These are phyloP conservation scores for Nomia melanderi DNA, from an alignment of 1,140 invertebrate species.

Conservation along the genomic window DNA sequence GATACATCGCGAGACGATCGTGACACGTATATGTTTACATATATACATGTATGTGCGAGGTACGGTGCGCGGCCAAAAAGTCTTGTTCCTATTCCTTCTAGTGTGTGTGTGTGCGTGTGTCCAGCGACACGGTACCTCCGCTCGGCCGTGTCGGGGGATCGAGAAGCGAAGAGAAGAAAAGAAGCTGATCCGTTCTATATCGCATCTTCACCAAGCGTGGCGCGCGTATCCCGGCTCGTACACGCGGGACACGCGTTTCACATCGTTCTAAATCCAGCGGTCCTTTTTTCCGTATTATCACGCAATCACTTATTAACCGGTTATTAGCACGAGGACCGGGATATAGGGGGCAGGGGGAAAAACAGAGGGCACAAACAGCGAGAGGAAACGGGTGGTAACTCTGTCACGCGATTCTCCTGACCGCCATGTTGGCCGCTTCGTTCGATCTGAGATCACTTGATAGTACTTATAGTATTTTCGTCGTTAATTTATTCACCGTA, in stretches of 20 bases:
- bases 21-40: slow-evolving; percentile 9
- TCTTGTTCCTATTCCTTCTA: slow-evolving; percentile 70
- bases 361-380: slow-evolving; percentile 37
- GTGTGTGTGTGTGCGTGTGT: slow-evolving; percentile 27
- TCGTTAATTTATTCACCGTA: slow-evolving; percentile 73
- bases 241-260: slow-evolving; percentile 17
- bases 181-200: slow-evolving; percentile 23
- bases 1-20: slow-evolving; percentile 51
- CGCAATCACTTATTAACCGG: slow-evolving; percentile 9
- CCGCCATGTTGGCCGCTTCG: slow-evolving; percentile 47
- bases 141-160: slow-evolving; percentile 25
- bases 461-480: slow-evolving; percentile 77
- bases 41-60: slow-evolving; percentile 13
- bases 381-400: slow-evolving; percentile 25
- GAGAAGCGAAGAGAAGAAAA: slow-evolving; percentile 8
- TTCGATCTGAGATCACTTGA: slow-evolving; percentile 58
- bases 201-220: slow-evolving; percentile 17
- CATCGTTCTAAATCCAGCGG: slow-evolving; percentile 43
- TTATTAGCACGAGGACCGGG: slow-evolving; percentile 39
- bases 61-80: slow-evolving; percentile 60
- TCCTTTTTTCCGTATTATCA: slow-evolving; percentile 16
- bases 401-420: slow-evolving; percentile 46
- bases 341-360: background rate
- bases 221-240: slow-evolving; percentile 1
- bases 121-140: slow-evolving; percentile 45